Percentiles rank a stretch among this genome's conserved stretches.
Evolutionary conservation across 2,888 invertebrate genomes (phyloP).

Genomic region (Iselma pallidipennis): DNA sequence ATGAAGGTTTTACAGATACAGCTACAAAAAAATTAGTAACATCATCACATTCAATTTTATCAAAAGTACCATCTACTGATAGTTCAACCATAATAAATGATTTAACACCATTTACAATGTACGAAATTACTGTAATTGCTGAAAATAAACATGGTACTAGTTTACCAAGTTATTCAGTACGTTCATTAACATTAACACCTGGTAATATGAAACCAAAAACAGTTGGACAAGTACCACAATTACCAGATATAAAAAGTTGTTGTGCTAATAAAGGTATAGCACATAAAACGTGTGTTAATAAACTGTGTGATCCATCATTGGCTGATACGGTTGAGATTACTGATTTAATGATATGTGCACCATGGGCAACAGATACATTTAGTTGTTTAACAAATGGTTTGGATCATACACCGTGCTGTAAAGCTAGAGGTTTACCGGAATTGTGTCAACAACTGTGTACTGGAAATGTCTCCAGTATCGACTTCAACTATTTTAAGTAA

Average conservation of each 20-base stretch:
- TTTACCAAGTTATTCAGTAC: conserved; percentile 72
- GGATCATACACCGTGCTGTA: conserved; percentile 82
- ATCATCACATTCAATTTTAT: conserved; percentile 53
- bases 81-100: conserved; percentile 65
- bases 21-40: conserved; percentile 41
- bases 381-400: conserved; percentile 77
- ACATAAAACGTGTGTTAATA: conserved; percentile 74
- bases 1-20: conserved; percentile 46
- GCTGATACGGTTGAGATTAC: conserved; percentile 63
- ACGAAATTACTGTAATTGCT: conserved; percentile 75
- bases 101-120: conserved; percentile 79
- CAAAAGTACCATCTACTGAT: conserved; percentile 64
- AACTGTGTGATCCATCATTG: conserved; percentile 76
- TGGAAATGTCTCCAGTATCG: conserved; percentile 76
- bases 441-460: conserved; percentile 77
- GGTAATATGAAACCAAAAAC: conserved; percentile 63
- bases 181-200: conserved; percentile 72
- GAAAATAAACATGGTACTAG: conserved; percentile 76
- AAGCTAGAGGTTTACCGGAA: conserved; percentile 73
- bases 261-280: conserved; percentile 73
- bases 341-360: conserved; percentile 87
- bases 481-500: conserved; percentile 83
- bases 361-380: conserved; percentile 82
- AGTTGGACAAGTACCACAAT: conserved; percentile 65
- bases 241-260: conserved; percentile 75